These are phyloP conservation scores for Platorchestia sp. DNA, from an alignment of 1,140 invertebrate species.

Conservation along the genomic window DNA sequence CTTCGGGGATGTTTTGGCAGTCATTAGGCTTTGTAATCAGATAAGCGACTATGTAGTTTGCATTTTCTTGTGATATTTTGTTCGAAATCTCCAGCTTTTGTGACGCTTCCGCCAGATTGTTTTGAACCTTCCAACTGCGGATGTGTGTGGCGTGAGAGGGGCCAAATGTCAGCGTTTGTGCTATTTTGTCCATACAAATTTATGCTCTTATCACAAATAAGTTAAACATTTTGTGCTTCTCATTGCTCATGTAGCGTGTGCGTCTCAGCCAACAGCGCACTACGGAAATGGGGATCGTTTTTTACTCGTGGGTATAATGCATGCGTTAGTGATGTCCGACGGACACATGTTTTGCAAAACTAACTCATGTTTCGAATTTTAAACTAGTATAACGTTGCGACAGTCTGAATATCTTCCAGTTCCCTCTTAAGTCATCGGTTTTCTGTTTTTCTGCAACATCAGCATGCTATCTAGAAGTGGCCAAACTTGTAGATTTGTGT, in stretches of 20 bases:
- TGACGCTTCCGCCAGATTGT: too few relatives aligned
- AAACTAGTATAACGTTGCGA: too few relatives aligned
- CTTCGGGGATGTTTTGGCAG: neutral
- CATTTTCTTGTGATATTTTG: neutral
- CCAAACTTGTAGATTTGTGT: neutral
- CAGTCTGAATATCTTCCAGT: too few relatives aligned
- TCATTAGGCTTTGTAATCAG: neutral
- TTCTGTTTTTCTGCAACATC: neutral
- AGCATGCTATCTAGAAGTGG: neutral
- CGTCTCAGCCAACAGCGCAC: neutral
- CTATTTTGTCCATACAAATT: neutral
- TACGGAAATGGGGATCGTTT: too few relatives aligned
- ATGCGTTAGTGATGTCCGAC: too few relatives aligned
- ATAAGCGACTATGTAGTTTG: neutral
- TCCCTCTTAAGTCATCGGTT: too few relatives aligned
- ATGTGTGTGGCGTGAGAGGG: neutral
- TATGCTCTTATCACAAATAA: neutral
- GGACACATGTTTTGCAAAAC: too few relatives aligned
- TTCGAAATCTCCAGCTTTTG: neutral
- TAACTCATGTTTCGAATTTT: too few relatives aligned
- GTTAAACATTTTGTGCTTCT: neutral
- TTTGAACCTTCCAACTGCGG: neutral
- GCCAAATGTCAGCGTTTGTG: neutral
- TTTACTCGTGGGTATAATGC: too few relatives aligned
- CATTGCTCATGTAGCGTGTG: neutral